Evolutionary conservation across 1,140 invertebrate species (phyloP).

Genomic region (Sitophilus oryzae): DNA sequence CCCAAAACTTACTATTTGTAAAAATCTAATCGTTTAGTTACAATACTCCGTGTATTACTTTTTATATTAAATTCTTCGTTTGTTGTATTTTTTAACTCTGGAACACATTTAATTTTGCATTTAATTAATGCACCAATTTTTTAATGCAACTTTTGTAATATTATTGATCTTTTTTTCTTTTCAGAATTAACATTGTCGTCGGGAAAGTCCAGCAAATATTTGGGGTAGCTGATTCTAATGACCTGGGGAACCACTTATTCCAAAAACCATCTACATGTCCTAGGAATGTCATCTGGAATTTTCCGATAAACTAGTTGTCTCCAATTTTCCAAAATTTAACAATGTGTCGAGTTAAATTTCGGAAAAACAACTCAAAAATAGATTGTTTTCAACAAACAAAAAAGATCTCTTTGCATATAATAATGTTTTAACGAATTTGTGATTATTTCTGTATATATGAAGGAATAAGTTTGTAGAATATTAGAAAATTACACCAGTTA

Average conservation of each 20-base stretch:
- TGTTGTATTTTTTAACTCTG: too few species aligned
- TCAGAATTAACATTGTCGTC: slow-evolving; percentile 3
- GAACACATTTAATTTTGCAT: too few species aligned
- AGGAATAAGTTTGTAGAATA: neutral
- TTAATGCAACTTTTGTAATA: too few species aligned
- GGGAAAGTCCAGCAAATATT: slow-evolving; percentile 3
- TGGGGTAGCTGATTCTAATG: slow-evolving; percentile 23
- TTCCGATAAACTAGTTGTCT: neutral
- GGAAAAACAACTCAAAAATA: neutral
- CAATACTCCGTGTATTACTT: too few species aligned
- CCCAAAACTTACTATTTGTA: too few species aligned
- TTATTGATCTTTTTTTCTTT: slow-evolving; percentile 16
- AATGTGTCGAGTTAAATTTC: slow-evolving; percentile 4
- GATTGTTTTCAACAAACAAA: neutral
- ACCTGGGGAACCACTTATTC: slow-evolving; percentile 26
- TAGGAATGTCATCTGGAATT: slow-evolving; percentile 1
- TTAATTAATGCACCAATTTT: too few species aligned
- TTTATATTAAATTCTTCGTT: too few species aligned
- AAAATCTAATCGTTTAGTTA: too few species aligned
- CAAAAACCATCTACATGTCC: neutral
- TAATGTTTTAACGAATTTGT: neutral
- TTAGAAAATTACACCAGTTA: neutral
- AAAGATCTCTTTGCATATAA: neutral
- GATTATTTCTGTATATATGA: slow-evolving; percentile 1
- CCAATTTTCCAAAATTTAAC: neutral